phyloP scores from a whole-genome alignment of 2,113 vertebrate species.

The Peromyscus californicus region DNA sequence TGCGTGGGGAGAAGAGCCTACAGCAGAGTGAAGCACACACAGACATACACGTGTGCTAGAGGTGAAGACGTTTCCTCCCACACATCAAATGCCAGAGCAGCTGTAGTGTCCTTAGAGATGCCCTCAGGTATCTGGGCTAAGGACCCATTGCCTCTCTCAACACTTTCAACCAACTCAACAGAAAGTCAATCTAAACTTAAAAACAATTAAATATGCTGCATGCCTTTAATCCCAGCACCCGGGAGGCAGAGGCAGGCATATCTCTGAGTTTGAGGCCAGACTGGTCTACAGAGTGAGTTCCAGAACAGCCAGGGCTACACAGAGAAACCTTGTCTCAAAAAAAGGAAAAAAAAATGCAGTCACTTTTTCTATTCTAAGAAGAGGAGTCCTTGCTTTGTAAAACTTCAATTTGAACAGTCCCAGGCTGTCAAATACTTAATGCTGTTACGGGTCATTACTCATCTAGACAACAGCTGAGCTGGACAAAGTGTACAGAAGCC shows the following conservation, averaged over 20 bases:
- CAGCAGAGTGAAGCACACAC: slow-evolving; percentile 92
- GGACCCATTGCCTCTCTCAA: neutral
- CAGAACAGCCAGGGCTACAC: too few species aligned
- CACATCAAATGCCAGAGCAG: neutral
- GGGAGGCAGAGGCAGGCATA: neutral
- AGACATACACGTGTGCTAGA: slow-evolving; percentile 91
- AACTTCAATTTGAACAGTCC: neutral
- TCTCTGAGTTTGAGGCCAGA: neutral
- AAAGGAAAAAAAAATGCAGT: neutral
- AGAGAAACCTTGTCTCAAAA: neutral
- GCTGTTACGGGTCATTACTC: neutral
- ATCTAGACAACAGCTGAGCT: neutral
- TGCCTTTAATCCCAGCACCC: neutral
- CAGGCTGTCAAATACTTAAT: neutral
- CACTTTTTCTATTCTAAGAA: neutral
- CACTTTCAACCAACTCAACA: neutral
- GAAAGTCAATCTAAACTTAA: slow-evolving; percentile 18
- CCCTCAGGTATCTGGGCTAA: neutral
- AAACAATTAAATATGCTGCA: neutral
- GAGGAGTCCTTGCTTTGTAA: slow-evolving; percentile 2
- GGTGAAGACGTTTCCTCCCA: slow-evolving; percentile 91
- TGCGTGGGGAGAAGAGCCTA: slow-evolving; percentile 93
- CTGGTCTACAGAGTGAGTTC: neutral
- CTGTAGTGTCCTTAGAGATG: neutral
- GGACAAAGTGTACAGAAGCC: neutral